Percentiles rank a stretch among this genome's conserved stretches.
Evolutionary conservation across 2,113 vertebrate genomes (phyloP).

Genomic region (Pogonocichla stellata): DNA sequence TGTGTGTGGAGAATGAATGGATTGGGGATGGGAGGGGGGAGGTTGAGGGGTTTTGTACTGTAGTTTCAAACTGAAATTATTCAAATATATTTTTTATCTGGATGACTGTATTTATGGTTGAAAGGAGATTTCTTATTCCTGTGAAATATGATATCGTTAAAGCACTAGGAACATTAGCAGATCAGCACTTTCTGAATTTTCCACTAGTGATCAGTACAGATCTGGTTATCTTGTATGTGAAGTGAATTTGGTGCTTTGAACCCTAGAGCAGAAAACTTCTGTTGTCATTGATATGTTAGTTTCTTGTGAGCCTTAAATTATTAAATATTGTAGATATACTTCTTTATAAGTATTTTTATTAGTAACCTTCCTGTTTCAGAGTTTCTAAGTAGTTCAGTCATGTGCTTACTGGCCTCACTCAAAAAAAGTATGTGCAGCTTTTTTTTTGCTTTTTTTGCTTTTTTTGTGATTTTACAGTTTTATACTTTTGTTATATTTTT

Average conservation of each 20-base stretch:
- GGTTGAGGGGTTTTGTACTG: conserved; percentile 26
- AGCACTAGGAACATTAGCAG: conserved; percentile 37
- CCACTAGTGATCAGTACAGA: conserved; percentile 48
- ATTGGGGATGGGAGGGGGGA: neutral
- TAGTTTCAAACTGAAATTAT: conserved; percentile 55
- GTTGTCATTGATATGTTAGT: conserved; percentile 46
- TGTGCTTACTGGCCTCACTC: conserved; percentile 27
- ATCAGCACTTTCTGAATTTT: conserved; percentile 53
- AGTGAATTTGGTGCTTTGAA: conserved; percentile 65
- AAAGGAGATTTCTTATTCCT: conserved; percentile 45
- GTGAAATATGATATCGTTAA: neutral
- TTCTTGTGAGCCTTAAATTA: conserved; percentile 75
- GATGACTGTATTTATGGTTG: conserved; percentile 53
- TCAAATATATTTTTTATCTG: conserved; percentile 65
- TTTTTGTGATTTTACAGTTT: neutral
- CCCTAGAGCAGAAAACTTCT: conserved; percentile 46
- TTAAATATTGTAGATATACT: conserved; percentile 55
- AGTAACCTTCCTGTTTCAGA: conserved; percentile 19
- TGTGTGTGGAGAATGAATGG: conserved; percentile 40
- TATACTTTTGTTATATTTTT: neutral
- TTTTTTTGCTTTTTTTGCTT: neutral
- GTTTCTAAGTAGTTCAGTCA: conserved; percentile 10
- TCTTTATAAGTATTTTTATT: conserved; percentile 60
- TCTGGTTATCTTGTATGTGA: conserved; percentile 53
- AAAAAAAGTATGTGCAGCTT: conserved; percentile 26